A percentile compares a stretch with the other conserved stretches of the same genome.
Conservation (phyloP, 2,888 invertebrate species). For the Dynastes grantii region DNA sequence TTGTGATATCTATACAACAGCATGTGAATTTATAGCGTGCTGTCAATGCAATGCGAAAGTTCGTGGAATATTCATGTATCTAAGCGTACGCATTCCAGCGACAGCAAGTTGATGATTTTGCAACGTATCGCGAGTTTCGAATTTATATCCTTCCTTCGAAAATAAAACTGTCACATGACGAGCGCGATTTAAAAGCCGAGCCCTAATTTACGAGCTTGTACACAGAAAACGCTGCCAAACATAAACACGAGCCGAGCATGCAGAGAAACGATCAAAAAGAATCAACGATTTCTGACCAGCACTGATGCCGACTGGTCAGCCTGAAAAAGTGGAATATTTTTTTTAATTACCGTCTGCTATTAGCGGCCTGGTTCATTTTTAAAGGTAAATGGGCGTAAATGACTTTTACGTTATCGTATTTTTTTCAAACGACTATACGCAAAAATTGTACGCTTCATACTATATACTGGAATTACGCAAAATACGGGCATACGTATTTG, state of each 20-base stretch:
- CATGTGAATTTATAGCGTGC: constrained; percentile 4
- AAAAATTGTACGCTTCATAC: too few relatives aligned
- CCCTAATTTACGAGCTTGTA: constrained; percentile 32
- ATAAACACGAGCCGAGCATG: constrained; percentile 16
- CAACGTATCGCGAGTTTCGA: not conserved
- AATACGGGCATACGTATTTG: too few relatives aligned
- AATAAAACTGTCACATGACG: constrained; percentile 33
- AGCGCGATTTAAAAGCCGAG: constrained; percentile 17
- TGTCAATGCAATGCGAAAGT: constrained; percentile 19
- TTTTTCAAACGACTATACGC: not conserved
- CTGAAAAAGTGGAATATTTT: constrained; percentile 2
- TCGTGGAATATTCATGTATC: not conserved
- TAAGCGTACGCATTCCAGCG: constrained; percentile 17
- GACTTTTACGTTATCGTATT: constrained; percentile 16
- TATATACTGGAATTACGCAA: too few relatives aligned
- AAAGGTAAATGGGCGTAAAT: constrained; percentile 11
- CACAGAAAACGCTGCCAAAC: constrained; percentile 11
- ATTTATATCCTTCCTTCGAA: constrained; percentile 34
- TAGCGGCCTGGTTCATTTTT: constrained; percentile 7
- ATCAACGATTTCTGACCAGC: constrained; percentile 12
- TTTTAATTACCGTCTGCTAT: constrained; percentile 5
- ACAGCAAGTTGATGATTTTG: constrained; percentile 17
- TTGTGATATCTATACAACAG: not conserved
- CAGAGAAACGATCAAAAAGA: constrained; percentile 9
- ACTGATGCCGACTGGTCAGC: not conserved